Evolutionary conservation across 2,113 vertebrate species (phyloP), one percentile per base, ranked within the genome.

Genomic region (Austrofundulus limnaeus): DNA sequence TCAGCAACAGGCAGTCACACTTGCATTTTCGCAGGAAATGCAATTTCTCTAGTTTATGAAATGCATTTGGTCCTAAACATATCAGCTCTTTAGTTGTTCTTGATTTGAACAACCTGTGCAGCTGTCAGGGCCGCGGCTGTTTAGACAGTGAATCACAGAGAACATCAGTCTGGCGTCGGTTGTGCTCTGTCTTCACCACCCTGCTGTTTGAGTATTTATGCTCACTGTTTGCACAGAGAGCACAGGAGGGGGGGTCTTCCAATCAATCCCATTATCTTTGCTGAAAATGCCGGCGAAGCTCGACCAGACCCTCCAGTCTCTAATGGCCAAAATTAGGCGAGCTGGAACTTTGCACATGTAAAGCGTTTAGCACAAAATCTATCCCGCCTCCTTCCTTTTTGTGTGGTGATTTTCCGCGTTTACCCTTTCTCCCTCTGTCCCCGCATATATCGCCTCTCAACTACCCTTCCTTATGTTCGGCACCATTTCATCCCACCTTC

Each of bases 121-220:
- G 84, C 85, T 90, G 90, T 78, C 80, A 70, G 77, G 63, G 79
- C 87, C 59, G 47, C 14, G 66, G 53, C 77, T 84, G 87, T 88
- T 89, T 88, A 82, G 85, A 88, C 84, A 70, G 78, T 61, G 72
- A 89, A 84, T 85, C 77, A 70, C 61, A 11, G 58, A 76, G 74
- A 82, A 81, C 87, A 86, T 90, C 89, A 88, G 86, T 91, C 83
- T 80, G 75, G 37, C 68, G n/a, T n/a, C 80, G 57, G 72, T 85
- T 80, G 76, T 75, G 66, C 70, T 74, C 85, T 78, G 70, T 46
- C 83, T 83, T 92, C 88, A 91, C 90, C 86, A 56, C 77, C 85
- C 83, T 86, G 88, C 87, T 92, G 90, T 92, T 92, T 90, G 86
- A 84, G 87, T 91, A 91, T 92, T 91, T 91, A 86, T 78, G 78